Evolutionary conservation across 2,113 vertebrate genomes (phyloP), one percentile per base, ranked within the genome.

Genomic region (Panthera tigris): DNA sequence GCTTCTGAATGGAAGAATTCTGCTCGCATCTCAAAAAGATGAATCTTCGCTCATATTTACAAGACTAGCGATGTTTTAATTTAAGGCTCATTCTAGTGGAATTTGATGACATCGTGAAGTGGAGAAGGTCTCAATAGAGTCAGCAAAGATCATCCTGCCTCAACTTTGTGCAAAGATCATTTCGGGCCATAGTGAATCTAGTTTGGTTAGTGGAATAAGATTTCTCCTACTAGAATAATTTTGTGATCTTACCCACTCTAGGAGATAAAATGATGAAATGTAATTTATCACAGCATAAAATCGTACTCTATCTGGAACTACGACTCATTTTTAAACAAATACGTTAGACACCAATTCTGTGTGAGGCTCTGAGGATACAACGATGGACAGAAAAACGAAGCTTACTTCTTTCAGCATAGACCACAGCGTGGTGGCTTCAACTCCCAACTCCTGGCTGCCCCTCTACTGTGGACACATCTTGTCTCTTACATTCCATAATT

Each of bases 21-120:
- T 91, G 85, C 27, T 50, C 63, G 83, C 68, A 63, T n/a, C 66
- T 92, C 81, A 88, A 76, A 97, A 90, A 63, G 52, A 93, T 52
- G 31, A 50, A 78, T 84, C 45, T 84, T 78, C 86, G 82, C 19
- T 89, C 78, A 55, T 84, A 88, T 88, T 91, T 85, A 78, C 45
- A 85, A 89, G 41, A 86, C 63, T 15, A 73, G 68, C 18, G 5
- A 33, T 81, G 68, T 81, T 93, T 83, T 85, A 16, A 85, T 71
- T 86, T 91, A 89, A 93, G 36, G 71, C 66, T 96, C 84, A 85
- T 71, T 94, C 61, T 71, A 91, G 91, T 85, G 78, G 85, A 94
- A 94, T 93, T 7, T 93, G 94, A 52, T 97, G 85, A 73, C 71
- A 84, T 97, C 88, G 78, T 65, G 45, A 92, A 97, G 78, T 52